Evolutionary conservation across 2,888 invertebrate genomes (phyloP).

Genomic region (Phlogophora meticulosa): DNA sequence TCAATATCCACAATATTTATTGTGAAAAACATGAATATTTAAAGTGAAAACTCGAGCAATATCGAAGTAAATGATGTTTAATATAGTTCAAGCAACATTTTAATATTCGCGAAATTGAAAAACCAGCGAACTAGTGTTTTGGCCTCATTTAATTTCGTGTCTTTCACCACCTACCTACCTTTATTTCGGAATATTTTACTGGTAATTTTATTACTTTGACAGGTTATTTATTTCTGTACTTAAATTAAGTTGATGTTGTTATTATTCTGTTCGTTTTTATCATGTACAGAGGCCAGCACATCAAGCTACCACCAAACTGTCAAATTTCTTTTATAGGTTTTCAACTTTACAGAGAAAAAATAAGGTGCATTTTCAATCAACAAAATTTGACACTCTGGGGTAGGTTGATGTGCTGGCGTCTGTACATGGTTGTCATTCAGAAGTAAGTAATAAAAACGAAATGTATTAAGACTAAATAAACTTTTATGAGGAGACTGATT

Average conservation of each 20-base stretch:
- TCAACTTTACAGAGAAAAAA: too few species aligned
- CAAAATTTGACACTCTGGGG: too few species aligned
- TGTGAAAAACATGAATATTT: constrained; percentile 61
- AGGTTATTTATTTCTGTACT: constrained; percentile 4
- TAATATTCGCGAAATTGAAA: constrained; percentile 33
- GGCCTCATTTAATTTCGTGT: constrained; percentile 8
- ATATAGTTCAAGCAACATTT: constrained; percentile 35
- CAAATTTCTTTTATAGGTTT: too few species aligned
- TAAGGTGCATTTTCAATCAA: too few species aligned
- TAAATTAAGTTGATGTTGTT: background rate
- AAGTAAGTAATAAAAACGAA: background rate
- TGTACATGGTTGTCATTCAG: too few species aligned
- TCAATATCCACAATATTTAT: constrained; percentile 58
- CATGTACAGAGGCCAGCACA: too few species aligned
- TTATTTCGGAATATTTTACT: too few species aligned
- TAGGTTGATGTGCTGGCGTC: too few species aligned
- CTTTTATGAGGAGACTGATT: background rate
- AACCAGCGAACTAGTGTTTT: background rate
- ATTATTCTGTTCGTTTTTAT: background rate
- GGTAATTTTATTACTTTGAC: constrained; percentile 23
- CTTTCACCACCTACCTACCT: background rate
- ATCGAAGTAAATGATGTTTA: constrained; percentile 42
- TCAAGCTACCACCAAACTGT: too few species aligned
- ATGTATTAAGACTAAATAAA: background rate
- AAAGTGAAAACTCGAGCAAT: constrained; percentile 47